Evolutionary conservation across 2,888 invertebrate genomes (phyloP), one percentile per base, ranked within the genome.

Genomic region (Hedychridium roseum): DNA sequence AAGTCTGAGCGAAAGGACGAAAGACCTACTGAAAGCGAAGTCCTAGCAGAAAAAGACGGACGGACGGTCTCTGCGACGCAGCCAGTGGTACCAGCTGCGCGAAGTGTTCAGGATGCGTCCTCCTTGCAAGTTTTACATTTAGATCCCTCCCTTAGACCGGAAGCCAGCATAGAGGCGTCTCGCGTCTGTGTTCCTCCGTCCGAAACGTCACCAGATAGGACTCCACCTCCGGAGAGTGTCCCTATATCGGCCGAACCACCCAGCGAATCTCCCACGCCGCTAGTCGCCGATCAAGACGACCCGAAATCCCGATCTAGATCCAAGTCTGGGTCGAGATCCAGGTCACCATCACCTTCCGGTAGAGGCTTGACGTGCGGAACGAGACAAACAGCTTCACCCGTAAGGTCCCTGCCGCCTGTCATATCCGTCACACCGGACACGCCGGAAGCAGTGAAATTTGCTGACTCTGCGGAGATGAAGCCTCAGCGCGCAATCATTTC

Each of bases 361-460:
- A 52, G 45, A 43, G 44, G 44, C 43, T 54, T 39, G n/a, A n/a
- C n/a, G n/a, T n/a, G n/a, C n/a, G n/a, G n/a, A n/a, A 50, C 52
- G 3, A 46, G 39, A 15, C 76, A 77, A 53, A 78, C 74, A 7
- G 76, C 78, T 3, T 76, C 78, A 2, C 73, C 77, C 14, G 73
- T 74, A 21, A 70, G 68, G 58, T 74, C 73, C 12, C 54, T 79
- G 28, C 76, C 76, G 27, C 76, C 78, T 3, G 73, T 70, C 5
- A 79, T 75, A 21, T 74, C 76, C 17, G 73, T 76, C 1, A 73
- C 76, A 18, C 74, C 77, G n/a, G 77, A 77, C 40, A 64, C 60
- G 2, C 65, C 70, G 3, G 66, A 67, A 21, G 44, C 50, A 11
- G 44, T n/a, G n/a, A n/a, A n/a, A 34, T 34, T 34, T n/a, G 5